Base-by-base conservation (phyloP, 2,113 vertebrate species). In the Nibea albiflora region DNA sequence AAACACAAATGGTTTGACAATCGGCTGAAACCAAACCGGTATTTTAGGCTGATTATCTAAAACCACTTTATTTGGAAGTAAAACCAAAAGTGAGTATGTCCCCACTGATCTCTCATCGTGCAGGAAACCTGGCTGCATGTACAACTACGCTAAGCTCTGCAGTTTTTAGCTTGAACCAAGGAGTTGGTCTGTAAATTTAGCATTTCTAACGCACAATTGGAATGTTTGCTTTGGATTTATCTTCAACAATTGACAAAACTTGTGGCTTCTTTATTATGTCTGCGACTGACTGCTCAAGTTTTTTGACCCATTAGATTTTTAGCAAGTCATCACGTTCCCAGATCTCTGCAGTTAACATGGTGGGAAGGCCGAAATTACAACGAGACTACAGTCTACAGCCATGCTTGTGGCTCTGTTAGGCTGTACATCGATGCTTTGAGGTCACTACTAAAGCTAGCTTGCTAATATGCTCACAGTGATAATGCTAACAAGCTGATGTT, bases 281-380 rank as follows among this genome's bases (percentile, higher is more conserved):
- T 28, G 14, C 9, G 6, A 58, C 16, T 57, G 56, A 26, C 11
- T 56, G 35, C 22, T n/a, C 2, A 2, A 26, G 28, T 28, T 60
- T 61, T 16, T 31, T 19, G n/a, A 44, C n/a, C 42, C 19, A 14
- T 56, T 26, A 26, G 6, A 64, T 5, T 61, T 9, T n/a, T 50
- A 11, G 46, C 19, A 1, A n/a, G 1, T 35, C 9, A 50, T 44
- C 8, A 54, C 5, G 3, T 65, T 68, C 22, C 39, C 24, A 24
- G 17, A 69, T 46, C 46, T 75, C 11, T 46, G 56, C 24, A 70
- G 44, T 46, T 65, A 73, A 53, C 58, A 12, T 19, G 53, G 46
- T 56, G 60, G 61, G 39, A 75, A 62, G 20, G 35, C 52, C 35
- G 17, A 22, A 22, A 10, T 7, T 17, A 56, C 31, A n/a, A 50